A percentile compares a stretch with the other conserved stretches of the same genome.
phyloP scores from a whole-genome alignment of 2,113 vertebrate genomes.

The Pelodiscus sinensis region DNA sequence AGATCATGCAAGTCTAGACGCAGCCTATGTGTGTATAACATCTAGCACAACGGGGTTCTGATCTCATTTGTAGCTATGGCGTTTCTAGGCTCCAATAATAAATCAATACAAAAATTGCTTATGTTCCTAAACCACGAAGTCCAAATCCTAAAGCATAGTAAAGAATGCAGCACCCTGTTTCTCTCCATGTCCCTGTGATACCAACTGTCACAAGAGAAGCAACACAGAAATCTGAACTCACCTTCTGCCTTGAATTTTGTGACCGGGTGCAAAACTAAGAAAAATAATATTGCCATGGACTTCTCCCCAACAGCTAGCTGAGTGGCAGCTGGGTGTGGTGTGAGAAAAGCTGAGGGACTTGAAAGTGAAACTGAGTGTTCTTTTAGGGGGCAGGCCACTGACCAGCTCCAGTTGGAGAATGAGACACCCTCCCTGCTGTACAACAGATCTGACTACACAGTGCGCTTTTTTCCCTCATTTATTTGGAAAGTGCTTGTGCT shows the following conservation, averaged over 20 bases:
- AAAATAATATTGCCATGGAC: background rate
- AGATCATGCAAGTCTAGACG: too few relatives aligned
- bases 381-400: background rate
- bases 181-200: background rate
- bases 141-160: background rate
- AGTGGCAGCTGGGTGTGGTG: background rate
- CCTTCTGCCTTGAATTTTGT: background rate
- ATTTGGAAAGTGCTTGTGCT: background rate
- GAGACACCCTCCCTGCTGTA: background rate
- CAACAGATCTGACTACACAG: background rate
- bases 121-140: background rate
- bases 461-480: background rate
- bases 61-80: background rate
- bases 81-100: background rate
- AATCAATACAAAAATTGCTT: background rate
- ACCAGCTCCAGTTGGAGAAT: background rate
- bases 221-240: background rate
- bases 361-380: background rate
- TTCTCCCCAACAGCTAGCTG: rapidly evolving
- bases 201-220: background rate
- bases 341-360: background rate
- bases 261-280: background rate
- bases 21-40: background rate
- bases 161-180: background rate
- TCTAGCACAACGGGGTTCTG: background rate